Conservation (phyloP, 2,797 vertebrate species). For the Aselliscus stoliczkanus region DNA sequence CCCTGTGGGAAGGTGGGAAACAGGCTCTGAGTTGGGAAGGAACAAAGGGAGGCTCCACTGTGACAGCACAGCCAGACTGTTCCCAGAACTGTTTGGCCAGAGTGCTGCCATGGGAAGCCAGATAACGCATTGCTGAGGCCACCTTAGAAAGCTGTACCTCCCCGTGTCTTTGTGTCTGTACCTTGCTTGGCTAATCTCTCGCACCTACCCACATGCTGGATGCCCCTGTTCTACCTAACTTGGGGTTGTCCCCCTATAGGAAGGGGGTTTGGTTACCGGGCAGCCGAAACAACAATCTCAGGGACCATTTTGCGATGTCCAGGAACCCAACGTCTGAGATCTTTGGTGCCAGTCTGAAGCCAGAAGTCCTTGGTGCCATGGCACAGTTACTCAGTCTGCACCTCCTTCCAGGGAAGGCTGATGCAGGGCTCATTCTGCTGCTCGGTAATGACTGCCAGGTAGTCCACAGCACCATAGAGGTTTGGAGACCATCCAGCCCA, state of each 20-base stretch:
- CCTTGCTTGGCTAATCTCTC: background rate
- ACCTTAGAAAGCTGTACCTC: background rate
- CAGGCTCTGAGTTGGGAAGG: background rate
- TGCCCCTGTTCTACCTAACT: background rate
- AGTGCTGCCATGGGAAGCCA: accelerated
- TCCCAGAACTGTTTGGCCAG: too few species aligned
- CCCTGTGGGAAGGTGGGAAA: background rate
- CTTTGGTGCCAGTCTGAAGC: background rate
- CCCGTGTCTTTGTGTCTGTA: background rate
- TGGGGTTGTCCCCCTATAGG: background rate
- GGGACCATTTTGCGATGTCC: background rate
- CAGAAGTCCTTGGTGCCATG: background rate
- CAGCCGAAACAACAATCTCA: background rate
- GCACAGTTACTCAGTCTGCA: background rate
- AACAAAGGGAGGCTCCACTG: background rate
- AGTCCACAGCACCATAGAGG: background rate
- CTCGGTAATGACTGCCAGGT: background rate
- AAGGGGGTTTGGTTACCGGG: background rate
- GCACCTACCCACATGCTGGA: background rate
- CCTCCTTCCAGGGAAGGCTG: background rate
- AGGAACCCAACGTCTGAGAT: background rate
- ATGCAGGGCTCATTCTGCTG: too few species aligned
- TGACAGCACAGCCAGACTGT: background rate
- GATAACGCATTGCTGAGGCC: background rate
- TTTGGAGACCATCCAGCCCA: background rate